Conservation (phyloP, 2,888 invertebrate species). For the Pristionchus exspectatus region DNA sequence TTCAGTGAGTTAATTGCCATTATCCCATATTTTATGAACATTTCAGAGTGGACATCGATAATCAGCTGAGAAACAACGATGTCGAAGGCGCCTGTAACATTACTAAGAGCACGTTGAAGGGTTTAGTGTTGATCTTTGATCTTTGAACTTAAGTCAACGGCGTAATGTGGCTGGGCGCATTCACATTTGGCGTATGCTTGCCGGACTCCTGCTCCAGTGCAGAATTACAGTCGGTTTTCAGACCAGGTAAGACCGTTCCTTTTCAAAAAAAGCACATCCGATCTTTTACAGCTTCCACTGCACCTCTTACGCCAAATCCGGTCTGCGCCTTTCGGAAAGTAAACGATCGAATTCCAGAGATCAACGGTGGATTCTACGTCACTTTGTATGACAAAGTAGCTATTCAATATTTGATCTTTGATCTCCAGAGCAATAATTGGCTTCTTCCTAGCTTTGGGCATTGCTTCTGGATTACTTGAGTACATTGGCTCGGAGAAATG, state of each 20-base stretch:
- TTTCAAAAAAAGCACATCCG: not conserved
- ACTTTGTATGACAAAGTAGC: not conserved
- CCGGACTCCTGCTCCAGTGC: conserved; percentile 39
- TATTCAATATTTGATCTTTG: conserved; percentile 27
- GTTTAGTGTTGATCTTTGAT: not conserved
- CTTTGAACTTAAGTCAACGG: not conserved
- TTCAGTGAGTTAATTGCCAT: not conserved
- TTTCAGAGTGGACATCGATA: conserved; percentile 8
- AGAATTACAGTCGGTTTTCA: not conserved
- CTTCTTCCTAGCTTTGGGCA: not conserved
- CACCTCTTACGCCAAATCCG: not conserved
- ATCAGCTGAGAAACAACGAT: not conserved
- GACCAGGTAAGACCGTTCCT: not conserved
- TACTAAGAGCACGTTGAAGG: not conserved
- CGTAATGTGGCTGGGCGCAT: conserved; percentile 8
- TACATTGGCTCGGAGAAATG: not conserved
- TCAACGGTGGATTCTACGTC: conserved; percentile 40
- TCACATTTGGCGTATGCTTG: conserved; percentile 27
- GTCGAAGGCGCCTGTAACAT: not conserved
- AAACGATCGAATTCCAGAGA: not conserved
- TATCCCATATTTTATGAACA: not conserved
- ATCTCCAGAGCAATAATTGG: conserved; percentile 21
- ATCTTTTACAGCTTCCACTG: not conserved
- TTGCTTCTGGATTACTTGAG: not conserved
- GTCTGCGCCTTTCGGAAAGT: conserved; percentile 9